Percentiles rank a stretch among this genome's conserved stretches.
Conservation (phyloP, 2,113 vertebrate genomes). For the Tychaedon coryphoeus region DNA sequence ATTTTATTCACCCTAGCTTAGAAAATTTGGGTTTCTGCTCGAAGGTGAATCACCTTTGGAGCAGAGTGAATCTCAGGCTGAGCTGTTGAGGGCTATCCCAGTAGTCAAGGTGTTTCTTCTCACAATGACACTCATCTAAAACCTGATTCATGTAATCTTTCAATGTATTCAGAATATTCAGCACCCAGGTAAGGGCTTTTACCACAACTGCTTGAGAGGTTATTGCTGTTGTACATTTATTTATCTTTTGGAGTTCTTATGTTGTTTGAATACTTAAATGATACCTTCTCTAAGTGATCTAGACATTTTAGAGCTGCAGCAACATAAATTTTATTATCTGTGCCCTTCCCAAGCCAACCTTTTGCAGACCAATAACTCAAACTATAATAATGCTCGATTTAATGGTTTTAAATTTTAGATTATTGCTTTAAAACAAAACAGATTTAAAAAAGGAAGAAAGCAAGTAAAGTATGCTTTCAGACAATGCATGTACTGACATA, state of each 20-base stretch:
- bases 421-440: neutral
- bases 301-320: neutral
- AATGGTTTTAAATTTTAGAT: constrained; percentile 21
- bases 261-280: neutral
- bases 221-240: neutral
- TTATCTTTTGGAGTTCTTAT: neutral
- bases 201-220: neutral
- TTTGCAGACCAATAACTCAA: neutral
- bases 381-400: neutral
- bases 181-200: neutral
- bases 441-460: neutral
- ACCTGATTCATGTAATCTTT: neutral
- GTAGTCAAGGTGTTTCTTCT: neutral
- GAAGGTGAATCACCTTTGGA: neutral
- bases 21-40: neutral
- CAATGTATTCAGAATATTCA: neutral
- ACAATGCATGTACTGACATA: constrained; percentile 9
- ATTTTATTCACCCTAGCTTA: neutral
- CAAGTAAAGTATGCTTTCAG: neutral
- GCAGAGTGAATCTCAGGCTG: neutral
- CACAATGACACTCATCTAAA: neutral
- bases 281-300: neutral
- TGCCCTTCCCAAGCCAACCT: neutral
- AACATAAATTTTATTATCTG: neutral
- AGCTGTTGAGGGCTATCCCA: neutral